Conservation (phyloP, 2,797 vertebrate genomes). For the Hapalemur alaotrensis region DNA sequence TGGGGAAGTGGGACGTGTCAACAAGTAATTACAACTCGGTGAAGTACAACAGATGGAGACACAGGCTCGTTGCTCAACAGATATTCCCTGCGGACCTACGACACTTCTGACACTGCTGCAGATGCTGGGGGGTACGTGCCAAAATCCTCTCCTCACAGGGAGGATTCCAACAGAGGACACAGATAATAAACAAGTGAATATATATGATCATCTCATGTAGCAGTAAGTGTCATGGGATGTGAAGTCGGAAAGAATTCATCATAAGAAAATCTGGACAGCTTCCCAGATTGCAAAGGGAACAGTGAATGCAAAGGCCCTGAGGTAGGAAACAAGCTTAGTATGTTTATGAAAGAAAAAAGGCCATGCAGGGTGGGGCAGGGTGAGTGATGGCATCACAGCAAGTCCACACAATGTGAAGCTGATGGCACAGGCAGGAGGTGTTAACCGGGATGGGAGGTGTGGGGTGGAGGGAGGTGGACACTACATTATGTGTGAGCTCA, state of each 20-base stretch:
- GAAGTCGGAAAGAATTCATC: background rate
- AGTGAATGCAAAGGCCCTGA: background rate
- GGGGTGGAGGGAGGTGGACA: background rate
- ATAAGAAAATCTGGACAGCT: background rate
- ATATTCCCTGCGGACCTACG: background rate
- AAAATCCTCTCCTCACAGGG: background rate
- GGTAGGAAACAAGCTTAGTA: background rate
- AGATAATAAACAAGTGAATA: background rate
- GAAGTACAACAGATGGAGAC: background rate
- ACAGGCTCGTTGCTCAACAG: background rate
- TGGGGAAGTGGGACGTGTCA: background rate
- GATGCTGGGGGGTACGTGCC: background rate
- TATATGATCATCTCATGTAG: background rate
- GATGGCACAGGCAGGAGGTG: background rate
- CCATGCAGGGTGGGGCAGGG: background rate
- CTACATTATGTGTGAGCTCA: background rate
- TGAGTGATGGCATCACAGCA: fast-evolving
- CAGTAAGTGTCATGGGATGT: background rate
- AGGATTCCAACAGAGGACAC: background rate
- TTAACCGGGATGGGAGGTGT: background rate
- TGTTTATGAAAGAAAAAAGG: background rate
- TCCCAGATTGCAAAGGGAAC: background rate
- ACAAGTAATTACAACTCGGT: background rate
- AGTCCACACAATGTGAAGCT: background rate
- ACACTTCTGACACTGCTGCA: background rate